These are phyloP conservation scores for Cancer borealis DNA, from an alignment of 2,888 invertebrate species.

Conservation along the genomic window DNA sequence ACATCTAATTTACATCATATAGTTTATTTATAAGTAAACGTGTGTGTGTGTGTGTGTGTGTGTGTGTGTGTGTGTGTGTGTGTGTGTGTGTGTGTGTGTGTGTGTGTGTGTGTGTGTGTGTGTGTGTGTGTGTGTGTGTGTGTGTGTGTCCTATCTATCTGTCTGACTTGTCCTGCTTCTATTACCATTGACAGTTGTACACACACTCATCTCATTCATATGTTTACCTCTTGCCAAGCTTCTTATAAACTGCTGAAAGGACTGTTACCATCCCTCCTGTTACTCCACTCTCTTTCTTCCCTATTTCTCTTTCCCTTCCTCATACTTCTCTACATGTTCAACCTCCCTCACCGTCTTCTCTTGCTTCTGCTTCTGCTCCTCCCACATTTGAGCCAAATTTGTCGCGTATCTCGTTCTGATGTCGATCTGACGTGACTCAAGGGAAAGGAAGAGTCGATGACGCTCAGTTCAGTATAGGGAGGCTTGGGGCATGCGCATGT, in stretches of 20 bases:
- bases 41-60: neutral
- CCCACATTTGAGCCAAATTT: neutral
- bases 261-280: neutral
- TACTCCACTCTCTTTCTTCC: neutral
- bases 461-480: neutral
- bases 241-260: neutral
- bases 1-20: too few species aligned
- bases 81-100: conserved; percentile 18
- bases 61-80: conserved; percentile 16
- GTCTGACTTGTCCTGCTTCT: neutral
- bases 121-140: conserved; percentile 11
- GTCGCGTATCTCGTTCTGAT: neutral
- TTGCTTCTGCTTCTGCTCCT: neutral
- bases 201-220: neutral
- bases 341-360: neutral
- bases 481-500: too few species aligned
- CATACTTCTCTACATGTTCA: neutral
- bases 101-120: conserved; percentile 14
- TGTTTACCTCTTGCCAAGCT: neutral
- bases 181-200: neutral
- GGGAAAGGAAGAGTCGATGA: neutral
- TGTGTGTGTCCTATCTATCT: neutral
- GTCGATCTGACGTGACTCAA: neutral
- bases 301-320: neutral
- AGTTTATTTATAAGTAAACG: neutral